Evolutionary conservation across 2,797 vertebrate species (phyloP), one percentile per base, ranked within the genome.

Genomic region (Sebastes glaucus): DNA sequence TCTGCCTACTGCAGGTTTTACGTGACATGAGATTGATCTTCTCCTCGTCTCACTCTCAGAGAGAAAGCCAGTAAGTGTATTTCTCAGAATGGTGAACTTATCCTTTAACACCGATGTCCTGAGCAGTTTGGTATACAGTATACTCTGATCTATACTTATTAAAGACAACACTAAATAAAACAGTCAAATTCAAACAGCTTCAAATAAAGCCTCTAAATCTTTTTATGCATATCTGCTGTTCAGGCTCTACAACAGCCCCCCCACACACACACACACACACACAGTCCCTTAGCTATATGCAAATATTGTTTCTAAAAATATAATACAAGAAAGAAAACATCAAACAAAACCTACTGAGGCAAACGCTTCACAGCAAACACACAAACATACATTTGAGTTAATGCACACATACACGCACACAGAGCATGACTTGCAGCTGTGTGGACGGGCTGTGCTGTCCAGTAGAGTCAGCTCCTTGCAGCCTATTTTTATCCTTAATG

Each of bases 401-500:
- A 71, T 20, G 10, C 23, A 70, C 49, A 70, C 63, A 73, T 32
- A 62, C 61, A 78, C 46, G 57, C 76, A 78, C 75, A 78, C 78
- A 69, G 0, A 86, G 59, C 81, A 85, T 80, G 78, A 89, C 85
- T 77, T 88, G 78, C 81, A 88, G 87, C 83, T 85, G 81, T 85
- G 78, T 71, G 64, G 10, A 23, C 57, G 42, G 60, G 18, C 57
- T 67, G 61, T 74, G 81, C 60, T 80, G 74, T 46, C 74, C 76
- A 59, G 77, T 82, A 23, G 71, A 88, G 70, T 92, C 88, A 88
- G 84, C 87, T 91, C 80, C 82, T 88, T 67, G 32, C 64, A 74
- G 74, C 23, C 92, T 93, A 93, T 93, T 92, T 94, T 87, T 90
- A 92, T 80, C 91, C 85, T 63, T 80, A 89, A 90, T 87, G 89